Evolutionary conservation across 2,888 invertebrate genomes (phyloP), one percentile per base, ranked within the genome.

Genomic region (Sphinx pinastri): DNA sequence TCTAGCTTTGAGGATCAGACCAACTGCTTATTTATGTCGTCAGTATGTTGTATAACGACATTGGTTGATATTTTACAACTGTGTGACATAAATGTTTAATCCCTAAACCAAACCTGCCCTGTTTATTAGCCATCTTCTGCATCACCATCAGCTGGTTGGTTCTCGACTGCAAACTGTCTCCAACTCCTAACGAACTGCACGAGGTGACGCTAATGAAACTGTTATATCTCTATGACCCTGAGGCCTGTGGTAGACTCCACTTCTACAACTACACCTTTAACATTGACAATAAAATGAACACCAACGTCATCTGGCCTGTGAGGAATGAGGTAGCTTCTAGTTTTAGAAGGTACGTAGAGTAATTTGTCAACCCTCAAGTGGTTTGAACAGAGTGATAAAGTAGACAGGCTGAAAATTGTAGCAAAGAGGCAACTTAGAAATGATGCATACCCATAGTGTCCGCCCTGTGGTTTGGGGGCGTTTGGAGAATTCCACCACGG

Each of bases 181-280:
- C 93, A 0, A 66, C 70, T 0, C 55, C 77, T 1, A 7, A 70
- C 0, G 92, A 93, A 69, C 81, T 91, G 0, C 85, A 87, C 10
- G 93, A 93, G 71, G 75, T 92, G 5, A 91, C 92, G 0, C 74
- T 93, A 12, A 80, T 88, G 49, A 93, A 93, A 74, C 76, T 93
- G 7, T 74, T 93, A 2, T 94, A 93, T 72, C 77, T 93, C 0
- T 89, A 91, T 74, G 93, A 94, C 70, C 93, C 93, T 19, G 81
- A 77, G 8, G 84, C 87, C 0, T 93, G 93, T 68, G 88, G 83
- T 0, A 77, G 84, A 12, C 72, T 89, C 4, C 81, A 84, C 69
- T 89, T 90, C 79, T 93, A 92, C 76, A 93, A 93, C 77, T 79
- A 88, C 73, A 90, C 90, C 0, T 71, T 74, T 0, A 70, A 57